These are phyloP conservation scores for Adoxophyes honmai DNA, from an alignment of 1,140 invertebrate genomes.

Conservation along the genomic window DNA sequence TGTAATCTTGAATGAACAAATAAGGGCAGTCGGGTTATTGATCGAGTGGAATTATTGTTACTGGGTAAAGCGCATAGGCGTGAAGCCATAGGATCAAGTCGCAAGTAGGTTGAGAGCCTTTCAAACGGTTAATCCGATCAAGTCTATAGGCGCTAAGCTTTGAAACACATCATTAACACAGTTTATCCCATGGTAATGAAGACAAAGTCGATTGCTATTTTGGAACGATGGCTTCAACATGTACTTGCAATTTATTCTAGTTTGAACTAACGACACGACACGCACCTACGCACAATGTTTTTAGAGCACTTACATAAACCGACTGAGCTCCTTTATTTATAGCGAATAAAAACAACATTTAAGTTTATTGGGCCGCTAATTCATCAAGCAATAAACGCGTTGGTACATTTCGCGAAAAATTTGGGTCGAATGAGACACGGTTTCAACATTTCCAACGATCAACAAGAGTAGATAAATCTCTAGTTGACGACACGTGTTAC, in stretches of 20 bases:
- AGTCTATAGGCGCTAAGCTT: not conserved
- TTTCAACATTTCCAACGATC: constrained; percentile 28
- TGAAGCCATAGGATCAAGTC: constrained; percentile 36
- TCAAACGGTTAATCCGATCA: constrained; percentile 19
- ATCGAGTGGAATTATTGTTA: constrained; percentile 17
- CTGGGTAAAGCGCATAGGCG: constrained; percentile 29
- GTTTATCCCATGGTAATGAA: not conserved
- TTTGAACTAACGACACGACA: constrained; percentile 42
- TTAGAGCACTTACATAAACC: constrained; percentile 55
- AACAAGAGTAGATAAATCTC: constrained; percentile 33
- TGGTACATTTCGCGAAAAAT: constrained; percentile 29
- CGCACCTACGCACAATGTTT: constrained; percentile 41
- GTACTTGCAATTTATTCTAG: constrained; percentile 21
- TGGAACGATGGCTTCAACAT: not conserved
- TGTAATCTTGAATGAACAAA: constrained; percentile 1
- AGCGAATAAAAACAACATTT: constrained; percentile 33
- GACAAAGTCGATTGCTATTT: not conserved
- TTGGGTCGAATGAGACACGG: constrained; percentile 21
- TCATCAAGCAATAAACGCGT: constrained; percentile 30
- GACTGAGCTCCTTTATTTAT: constrained; percentile 37
- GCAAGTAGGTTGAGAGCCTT: constrained; percentile 46
- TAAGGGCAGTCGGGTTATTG: constrained; percentile 1
- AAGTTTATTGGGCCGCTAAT: constrained; percentile 34
- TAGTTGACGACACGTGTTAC: constrained; percentile 27
- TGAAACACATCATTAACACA: not conserved